Evolutionary conservation across 1,140 invertebrate genomes (phyloP), one percentile per base, ranked within the genome.

Genomic region (Laupala kohalensis): DNA sequence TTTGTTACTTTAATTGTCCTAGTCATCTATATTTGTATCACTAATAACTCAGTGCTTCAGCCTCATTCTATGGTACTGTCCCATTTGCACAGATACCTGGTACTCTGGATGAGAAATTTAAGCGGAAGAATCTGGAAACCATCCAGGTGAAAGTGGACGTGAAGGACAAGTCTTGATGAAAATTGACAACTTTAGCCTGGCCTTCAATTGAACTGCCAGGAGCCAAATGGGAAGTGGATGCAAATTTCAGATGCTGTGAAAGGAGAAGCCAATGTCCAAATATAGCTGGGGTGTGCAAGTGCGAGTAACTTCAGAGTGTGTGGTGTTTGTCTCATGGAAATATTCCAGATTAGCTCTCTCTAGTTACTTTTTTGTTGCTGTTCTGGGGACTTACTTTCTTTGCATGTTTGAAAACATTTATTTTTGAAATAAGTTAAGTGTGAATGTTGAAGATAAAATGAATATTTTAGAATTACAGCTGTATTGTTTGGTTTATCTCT

Each of bases 71-170:
- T 53, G 37, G 37, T 9, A 53, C 26, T 74, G 25, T 73, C 25
- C 3, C 27, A 3, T 70, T 53, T 53, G 25, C 37, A 15, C 53
- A 76, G 75, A 69, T 78, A 27, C 76, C 78, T 27, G 78, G 78
- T 6, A 74, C 73, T 27, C 71, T 79, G 25, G 78, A 78, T 63
- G 75, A 77, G 23, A 78, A 78, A 72, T 79, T 79, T 71, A 74
- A 74, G 63, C 62, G 69, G 29, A 64, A 73, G 66, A 71, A 71
- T 27, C 29, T 25, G 9, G 68, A 67, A 4, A 29, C 67, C 19
- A 68, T 68, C 24, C n/a, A n/a, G n/a, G 67, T 68, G 27, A 68
- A 6, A 6, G 67, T 23, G 27, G 29, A 68, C n/a, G 26, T 29
- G 19, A 27, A 68, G 26, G n/a, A 30, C 67, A 68, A 29, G 26